Evolutionary conservation across 2,797 vertebrate species (phyloP), one percentile per base, ranked within the genome.

Genomic region (Carcharodon carcharias): DNA sequence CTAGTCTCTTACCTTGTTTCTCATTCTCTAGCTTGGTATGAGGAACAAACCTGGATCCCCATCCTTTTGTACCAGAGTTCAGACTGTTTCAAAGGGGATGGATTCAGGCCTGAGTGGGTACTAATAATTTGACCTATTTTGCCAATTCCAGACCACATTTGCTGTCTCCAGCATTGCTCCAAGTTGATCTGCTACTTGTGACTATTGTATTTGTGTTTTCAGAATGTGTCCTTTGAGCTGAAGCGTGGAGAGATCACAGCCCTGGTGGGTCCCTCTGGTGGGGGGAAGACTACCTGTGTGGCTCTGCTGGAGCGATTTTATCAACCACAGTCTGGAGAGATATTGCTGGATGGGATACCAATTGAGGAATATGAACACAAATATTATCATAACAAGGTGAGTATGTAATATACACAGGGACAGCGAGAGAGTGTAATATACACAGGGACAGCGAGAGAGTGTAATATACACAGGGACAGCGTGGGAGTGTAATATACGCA

Each of bases 261-360:
- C 45, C 96, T 96, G 96, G 96, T 96, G 56, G 82, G 96, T 2
- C 28, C 56, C 40, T 82, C 96, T 3, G 96, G 96, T 2, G 97
- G 98, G 0, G 99, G 99, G 50, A 98, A 98, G 96, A 98, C 97
- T 96, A 98, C 98, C 3, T 97, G 98, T 50, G 98, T 98, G 69
- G 97, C 97, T 82, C 97, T 99, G 96, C 97, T 98, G 97, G 98
- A 98, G 96, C 97, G 98, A 85, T 98, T 99, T 96, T 98, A 98
- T 96, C 97, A 98, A 96, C 98, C 98, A 0, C 96, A 97, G n/a
- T n/a, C 61, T 0, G 98, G 98, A 4, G 35, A 96, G 96, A 98
- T 98, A 96, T 97, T 98, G 0, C 96, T 98, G 96, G 98, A 98
- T 0, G 97, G 97, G 65, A 28, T 97, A 40, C 97, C 97, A 0